Base-by-base conservation (phyloP, 2,797 vertebrate genomes). In the Onychomys leucogaster region DNA sequence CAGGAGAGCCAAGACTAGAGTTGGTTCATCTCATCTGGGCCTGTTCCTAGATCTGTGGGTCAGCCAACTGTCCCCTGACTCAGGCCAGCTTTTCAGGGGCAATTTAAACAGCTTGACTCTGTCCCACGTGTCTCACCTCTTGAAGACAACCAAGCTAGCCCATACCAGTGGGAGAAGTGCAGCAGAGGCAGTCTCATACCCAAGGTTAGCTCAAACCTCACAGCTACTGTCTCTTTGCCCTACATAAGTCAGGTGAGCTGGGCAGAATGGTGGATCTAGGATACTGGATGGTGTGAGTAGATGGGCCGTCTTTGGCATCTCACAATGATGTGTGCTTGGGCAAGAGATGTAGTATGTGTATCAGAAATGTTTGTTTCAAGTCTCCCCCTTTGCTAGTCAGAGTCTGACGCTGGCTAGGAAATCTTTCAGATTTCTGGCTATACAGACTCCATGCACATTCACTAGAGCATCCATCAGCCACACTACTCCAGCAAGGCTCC, bases 201-300 rank as follows among this genome's bases (percentile, higher is more conserved):
- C n/a, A 34, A 55, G 32, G 46, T 71, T 67, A 8, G 41, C 37
- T 71, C 85, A 82, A n/a, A 21, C 52, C 78, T 63, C 85, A 49
- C 25, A 0, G 21, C 17, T 29, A 46, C 34, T 27, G 0, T 57
- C 71, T 78, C 27, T 2, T 25, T 55, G 81, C 43, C 88, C 59
- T 78, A 46, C 63, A 41, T 27, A 41, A 78, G 78, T 95, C 75
- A 14, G 17, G 0, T 76, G 43, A 23, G 43, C 21, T 5, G 0
- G 46, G 29, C 37, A 43, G 32, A 41, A 52, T 0, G 0, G 11
- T 21, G 27, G 78, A 41, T 34, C 10, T 69, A 59, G 71, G 46
- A 73, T 21, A 5, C 4, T 0, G 27, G 52, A n/a, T 6, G 0
- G 3, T 8, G 8, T 57, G 32, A 46, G 2, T 0, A 8, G 25